phyloP scores from a whole-genome alignment of 2,888 invertebrate genomes.

The Tenthredo scrophulariae region DNA sequence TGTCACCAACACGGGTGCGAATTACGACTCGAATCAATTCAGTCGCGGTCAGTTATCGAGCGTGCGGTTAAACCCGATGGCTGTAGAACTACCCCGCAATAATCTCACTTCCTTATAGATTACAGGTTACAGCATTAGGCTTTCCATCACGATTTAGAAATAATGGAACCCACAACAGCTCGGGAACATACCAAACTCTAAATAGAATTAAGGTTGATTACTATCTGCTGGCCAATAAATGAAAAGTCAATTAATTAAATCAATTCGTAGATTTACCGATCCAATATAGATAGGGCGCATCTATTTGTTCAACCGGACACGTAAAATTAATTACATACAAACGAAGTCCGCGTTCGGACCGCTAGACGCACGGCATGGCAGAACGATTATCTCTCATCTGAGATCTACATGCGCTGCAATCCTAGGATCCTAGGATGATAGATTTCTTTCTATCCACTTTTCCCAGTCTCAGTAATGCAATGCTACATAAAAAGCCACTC shows the following conservation, averaged over 20 bases:
- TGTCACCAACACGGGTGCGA: neutral
- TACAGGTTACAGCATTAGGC: neutral
- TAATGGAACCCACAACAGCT: slow-evolving; percentile 11
- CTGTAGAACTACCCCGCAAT: neutral
- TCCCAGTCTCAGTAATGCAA: neutral
- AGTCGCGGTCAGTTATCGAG: neutral
- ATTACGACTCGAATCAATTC: slow-evolving; percentile 11
- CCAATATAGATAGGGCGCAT: slow-evolving; percentile 53
- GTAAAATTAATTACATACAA: slow-evolving; percentile 53
- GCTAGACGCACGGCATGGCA: neutral
- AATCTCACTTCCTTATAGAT: neutral
- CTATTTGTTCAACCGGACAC: slow-evolving; percentile 54
- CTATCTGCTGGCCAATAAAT: slow-evolving; percentile 51
- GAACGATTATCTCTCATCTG: slow-evolving; percentile 39
- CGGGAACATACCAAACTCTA: slow-evolving; percentile 4
- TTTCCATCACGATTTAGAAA: neutral
- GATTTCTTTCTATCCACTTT: slow-evolving; percentile 24
- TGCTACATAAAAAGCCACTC: neutral
- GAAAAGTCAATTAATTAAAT: slow-evolving; percentile 54
- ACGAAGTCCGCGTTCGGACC: slow-evolving; percentile 32
- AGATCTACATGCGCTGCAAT: slow-evolving; percentile 45
- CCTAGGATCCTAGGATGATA: slow-evolving; percentile 43
- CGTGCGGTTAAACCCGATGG: neutral
- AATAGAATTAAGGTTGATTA: slow-evolving; percentile 48
- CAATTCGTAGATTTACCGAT: slow-evolving; percentile 53